These are phyloP conservation scores for Panagrolaimus sp. DNA, from an alignment of 1,140 invertebrate species.

Conservation along the genomic window DNA sequence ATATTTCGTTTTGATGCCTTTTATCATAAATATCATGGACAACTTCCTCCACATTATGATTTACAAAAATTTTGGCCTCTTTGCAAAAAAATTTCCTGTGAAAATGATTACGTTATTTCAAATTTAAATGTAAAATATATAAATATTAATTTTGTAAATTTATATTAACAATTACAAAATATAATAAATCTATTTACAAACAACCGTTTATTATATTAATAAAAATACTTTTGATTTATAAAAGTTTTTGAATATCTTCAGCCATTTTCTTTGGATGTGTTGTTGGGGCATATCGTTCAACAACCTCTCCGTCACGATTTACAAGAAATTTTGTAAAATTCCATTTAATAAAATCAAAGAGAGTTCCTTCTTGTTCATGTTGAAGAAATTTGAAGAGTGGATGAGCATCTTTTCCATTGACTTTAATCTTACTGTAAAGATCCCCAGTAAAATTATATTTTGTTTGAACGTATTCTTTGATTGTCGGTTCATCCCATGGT, in stretches of 20 bases:
- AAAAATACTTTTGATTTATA: slow-evolving; percentile 8
- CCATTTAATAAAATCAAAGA: slow-evolving; percentile 78
- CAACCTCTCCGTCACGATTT: slow-evolving; percentile 76
- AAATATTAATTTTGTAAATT: too few species aligned
- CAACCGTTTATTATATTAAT: too few species aligned
- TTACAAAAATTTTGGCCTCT: too few species aligned
- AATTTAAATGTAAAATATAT: too few species aligned
- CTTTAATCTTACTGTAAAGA: slow-evolving; percentile 32
- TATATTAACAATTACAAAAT: too few species aligned
- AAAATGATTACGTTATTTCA: too few species aligned
- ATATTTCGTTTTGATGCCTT: too few species aligned
- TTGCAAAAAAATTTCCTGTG: too few species aligned
- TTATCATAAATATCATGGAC: too few species aligned
- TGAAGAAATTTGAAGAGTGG: slow-evolving; percentile 29
- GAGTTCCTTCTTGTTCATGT: slow-evolving; percentile 20
- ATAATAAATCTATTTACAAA: too few species aligned
- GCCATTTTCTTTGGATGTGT: slow-evolving; percentile 66
- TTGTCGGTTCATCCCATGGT: slow-evolving; percentile 4
- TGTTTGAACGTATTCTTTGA: slow-evolving; percentile 25
- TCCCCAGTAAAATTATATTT: slow-evolving; percentile 27
- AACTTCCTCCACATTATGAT: too few species aligned
- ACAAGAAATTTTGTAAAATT: slow-evolving; percentile 94
- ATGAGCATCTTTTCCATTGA: slow-evolving; percentile 10
- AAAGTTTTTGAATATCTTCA: slow-evolving; percentile 31
- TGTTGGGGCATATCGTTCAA: slow-evolving; percentile 74